A percentile compares a stretch with the other conserved stretches of the same genome.
Conservation (phyloP, 2,797 vertebrate species). For the Centroberyx gerrardi region DNA sequence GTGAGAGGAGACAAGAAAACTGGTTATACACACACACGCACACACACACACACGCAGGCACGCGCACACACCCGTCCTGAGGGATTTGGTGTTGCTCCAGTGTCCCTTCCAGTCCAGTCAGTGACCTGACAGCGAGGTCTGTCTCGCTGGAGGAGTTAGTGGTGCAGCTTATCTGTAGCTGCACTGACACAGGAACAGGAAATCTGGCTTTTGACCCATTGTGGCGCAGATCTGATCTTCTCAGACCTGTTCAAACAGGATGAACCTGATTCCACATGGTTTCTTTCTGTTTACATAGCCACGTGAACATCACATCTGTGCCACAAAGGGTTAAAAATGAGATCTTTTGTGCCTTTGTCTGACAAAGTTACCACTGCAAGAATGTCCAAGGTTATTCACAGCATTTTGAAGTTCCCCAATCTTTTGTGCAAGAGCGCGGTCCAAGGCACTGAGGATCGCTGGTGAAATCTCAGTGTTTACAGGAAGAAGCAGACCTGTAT, state of each 20-base stretch:
- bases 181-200: slow-evolving; percentile 56
- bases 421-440: not conserved
- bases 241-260: slow-evolving; percentile 36
- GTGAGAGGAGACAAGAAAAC: slow-evolving; percentile 61
- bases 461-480: slow-evolving; percentile 54
- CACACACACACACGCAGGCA: slow-evolving; percentile 4
- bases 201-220: slow-evolving; percentile 38
- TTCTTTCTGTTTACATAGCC: slow-evolving; percentile 6
- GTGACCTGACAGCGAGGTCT: slow-evolving; percentile 1
- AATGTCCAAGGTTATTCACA: slow-evolving; percentile 23
- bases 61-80: slow-evolving; percentile 5
- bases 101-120: not conserved
- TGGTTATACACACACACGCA: slow-evolving; percentile 52
- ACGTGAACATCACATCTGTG: not conserved
- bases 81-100: slow-evolving; percentile 2
- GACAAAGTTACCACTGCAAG: not conserved
- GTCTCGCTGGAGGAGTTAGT: not conserved
- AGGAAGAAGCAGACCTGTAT: slow-evolving; percentile 43
- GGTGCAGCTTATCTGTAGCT: slow-evolving; percentile 24
- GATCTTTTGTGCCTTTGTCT: not conserved
- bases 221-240: slow-evolving; percentile 1
- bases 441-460: slow-evolving; percentile 30
- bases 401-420: not conserved
- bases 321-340: not conserved
- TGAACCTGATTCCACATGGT: not conserved